Conservation (phyloP, 2,888 invertebrate species). For the Odontomyia ornata region DNA sequence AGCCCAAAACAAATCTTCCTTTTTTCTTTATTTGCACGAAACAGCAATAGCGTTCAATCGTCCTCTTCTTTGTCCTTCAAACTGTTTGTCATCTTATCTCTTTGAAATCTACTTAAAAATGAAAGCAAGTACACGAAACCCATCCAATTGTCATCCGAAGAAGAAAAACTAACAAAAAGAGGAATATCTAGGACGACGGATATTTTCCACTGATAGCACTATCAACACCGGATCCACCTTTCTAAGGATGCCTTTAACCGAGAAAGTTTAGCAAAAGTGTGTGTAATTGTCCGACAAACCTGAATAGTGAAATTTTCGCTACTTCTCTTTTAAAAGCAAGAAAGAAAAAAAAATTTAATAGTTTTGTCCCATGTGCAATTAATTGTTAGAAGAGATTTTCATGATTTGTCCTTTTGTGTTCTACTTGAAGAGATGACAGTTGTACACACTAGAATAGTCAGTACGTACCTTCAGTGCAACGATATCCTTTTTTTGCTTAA, state of each 20-base stretch:
- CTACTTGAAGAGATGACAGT: background rate
- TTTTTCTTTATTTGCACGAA: no score
- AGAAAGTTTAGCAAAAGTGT: slow-evolving; percentile 4
- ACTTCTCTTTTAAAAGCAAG: no score
- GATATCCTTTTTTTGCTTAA: background rate
- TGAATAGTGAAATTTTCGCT: background rate
- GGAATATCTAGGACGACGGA: background rate
- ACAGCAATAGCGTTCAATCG: background rate
- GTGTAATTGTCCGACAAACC: slow-evolving; percentile 24
- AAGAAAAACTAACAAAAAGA: no score
- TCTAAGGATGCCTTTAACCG: background rate
- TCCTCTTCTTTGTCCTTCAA: background rate
- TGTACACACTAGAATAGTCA: background rate
- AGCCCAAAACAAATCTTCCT: no score
- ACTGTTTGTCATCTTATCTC: background rate
- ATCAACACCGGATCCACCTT: slow-evolving; percentile 7
- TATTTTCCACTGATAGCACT: background rate
- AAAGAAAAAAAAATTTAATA: slow-evolving; percentile 13
- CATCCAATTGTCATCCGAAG: slow-evolving; percentile 2
- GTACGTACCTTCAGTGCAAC: background rate
- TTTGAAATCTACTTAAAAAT: no score
- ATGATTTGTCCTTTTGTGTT: background rate
- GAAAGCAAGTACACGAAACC: no score
- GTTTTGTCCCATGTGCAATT: slow-evolving; percentile 17
- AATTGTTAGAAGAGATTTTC: slow-evolving; percentile 21